These are phyloP conservation scores for Alsophila aescularia DNA, from an alignment of 2,888 invertebrate genomes.

Conservation along the genomic window DNA sequence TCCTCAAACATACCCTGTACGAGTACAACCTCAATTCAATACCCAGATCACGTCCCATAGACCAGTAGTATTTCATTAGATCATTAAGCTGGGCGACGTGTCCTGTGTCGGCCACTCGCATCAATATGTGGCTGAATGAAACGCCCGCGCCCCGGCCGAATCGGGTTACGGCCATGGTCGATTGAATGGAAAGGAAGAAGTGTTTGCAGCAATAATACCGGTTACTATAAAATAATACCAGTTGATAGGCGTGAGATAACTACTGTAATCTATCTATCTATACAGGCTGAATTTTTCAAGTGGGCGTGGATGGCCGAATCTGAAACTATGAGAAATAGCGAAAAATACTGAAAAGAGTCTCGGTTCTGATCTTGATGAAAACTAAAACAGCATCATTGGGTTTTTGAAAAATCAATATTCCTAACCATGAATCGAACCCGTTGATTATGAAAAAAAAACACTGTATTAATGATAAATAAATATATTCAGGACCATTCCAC, in stretches of 20 bases:
- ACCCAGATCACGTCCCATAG: conserved; percentile 52
- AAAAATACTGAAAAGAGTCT: no score
- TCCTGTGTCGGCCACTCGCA: conserved; percentile 49
- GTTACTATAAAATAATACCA: not conserved
- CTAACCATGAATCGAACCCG: no score
- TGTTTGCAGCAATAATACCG: not conserved
- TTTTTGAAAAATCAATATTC: no score
- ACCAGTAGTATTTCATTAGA: conserved; percentile 67
- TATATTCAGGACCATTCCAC: no score
- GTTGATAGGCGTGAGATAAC: not conserved
- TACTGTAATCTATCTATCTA: no score
- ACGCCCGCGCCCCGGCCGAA: conserved; percentile 32
- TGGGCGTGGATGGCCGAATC: no score
- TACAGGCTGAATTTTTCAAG: no score
- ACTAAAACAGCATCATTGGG: no score
- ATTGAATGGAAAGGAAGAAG: conserved; percentile 20
- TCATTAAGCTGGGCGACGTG: conserved; percentile 64
- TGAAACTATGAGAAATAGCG: no score
- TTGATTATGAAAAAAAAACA: no score
- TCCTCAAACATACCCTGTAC: conserved; percentile 17
- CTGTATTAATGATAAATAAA: no score
- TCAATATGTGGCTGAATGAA: conserved; percentile 56
- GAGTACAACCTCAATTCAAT: conserved; percentile 38
- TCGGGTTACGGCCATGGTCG: conserved; percentile 8
- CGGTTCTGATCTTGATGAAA: no score